Conservation (phyloP, 2,797 vertebrate genomes). For the Acanthurus tractus region DNA sequence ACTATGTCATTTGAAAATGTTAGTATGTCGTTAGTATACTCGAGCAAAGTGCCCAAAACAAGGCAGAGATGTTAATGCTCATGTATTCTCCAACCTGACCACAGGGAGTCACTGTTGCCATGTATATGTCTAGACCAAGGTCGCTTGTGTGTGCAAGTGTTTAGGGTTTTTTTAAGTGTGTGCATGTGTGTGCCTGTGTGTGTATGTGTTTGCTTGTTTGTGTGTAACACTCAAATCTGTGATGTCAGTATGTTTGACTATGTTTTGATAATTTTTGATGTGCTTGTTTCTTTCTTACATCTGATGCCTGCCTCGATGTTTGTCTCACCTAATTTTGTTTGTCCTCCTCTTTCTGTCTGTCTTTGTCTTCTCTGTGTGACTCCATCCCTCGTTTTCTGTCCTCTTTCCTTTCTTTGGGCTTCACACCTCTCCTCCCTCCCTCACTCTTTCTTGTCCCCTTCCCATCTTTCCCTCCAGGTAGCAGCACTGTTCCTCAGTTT, state of each 20-base stretch:
- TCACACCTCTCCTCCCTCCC: not conserved
- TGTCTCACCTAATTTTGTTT: not conserved
- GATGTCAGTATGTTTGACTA: not conserved
- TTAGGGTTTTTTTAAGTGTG: not conserved
- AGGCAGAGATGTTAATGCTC: not conserved
- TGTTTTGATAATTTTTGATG: not conserved
- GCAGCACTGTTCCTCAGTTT: constrained; percentile 92
- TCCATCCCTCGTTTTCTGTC: not conserved
- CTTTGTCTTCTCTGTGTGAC: too few species aligned
- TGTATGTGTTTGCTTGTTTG: not conserved
- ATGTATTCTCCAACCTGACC: constrained; percentile 63
- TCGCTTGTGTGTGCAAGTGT: not conserved
- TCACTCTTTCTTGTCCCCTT: too few species aligned
- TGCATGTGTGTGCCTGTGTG: constrained; percentile 28
- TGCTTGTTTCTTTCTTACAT: not conserved
- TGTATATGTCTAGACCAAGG: not conserved
- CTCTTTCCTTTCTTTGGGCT: not conserved
- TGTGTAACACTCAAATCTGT: not conserved
- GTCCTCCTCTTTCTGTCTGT: not conserved
- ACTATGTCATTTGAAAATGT: too few species aligned
- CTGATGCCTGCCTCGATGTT: not conserved
- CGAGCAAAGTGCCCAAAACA: not conserved
- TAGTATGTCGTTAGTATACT: not conserved
- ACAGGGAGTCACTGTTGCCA: constrained; percentile 85
- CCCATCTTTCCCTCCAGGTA: constrained; percentile 81